These are phyloP conservation scores for Eupeodes latifasciatus DNA, from an alignment of 2,888 invertebrate genomes.

Conservation along the genomic window DNA sequence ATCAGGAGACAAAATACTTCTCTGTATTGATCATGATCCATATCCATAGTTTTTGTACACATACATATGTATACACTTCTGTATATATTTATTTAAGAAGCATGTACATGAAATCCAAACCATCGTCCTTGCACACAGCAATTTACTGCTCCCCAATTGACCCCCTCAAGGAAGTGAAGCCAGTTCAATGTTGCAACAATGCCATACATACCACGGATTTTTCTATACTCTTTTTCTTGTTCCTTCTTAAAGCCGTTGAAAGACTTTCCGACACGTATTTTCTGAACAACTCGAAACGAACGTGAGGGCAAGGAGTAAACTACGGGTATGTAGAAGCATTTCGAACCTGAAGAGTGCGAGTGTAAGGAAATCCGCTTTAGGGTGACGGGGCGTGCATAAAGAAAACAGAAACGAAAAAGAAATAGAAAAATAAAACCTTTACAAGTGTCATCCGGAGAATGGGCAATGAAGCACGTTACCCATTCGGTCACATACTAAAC, in stretches of 20 bases:
- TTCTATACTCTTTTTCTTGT: neutral
- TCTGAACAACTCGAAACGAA: slow-evolving; percentile 55
- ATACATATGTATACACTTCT: neutral
- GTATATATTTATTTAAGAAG: neutral
- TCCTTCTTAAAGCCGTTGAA: slow-evolving; percentile 66
- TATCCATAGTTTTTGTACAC: neutral
- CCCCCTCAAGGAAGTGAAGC: slow-evolving; percentile 19
- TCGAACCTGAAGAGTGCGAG: neutral
- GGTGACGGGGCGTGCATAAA: slow-evolving; percentile 44
- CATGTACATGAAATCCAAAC: neutral
- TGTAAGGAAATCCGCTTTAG: slow-evolving; percentile 32
- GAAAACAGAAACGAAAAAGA: neutral
- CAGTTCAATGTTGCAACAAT: slow-evolving; percentile 64
- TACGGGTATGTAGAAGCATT: neutral
- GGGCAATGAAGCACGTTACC: slow-evolving; percentile 70
- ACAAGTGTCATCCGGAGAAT: slow-evolving; percentile 44
- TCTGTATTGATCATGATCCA: slow-evolving; percentile 5
- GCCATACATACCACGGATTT: slow-evolving; percentile 53
- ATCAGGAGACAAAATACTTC: slow-evolving; percentile 11
- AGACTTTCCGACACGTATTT: slow-evolving; percentile 72
- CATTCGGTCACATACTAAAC: slow-evolving; percentile 76
- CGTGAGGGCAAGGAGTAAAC: neutral
- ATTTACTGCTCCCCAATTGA: slow-evolving; percentile 51
- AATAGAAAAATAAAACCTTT: neutral
- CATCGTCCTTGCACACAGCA: slow-evolving; percentile 59